A percentile compares a stretch with the other conserved stretches of the same genome.
Evolutionary conservation across 2,888 invertebrate species (phyloP).

Genomic region (Agrypnus murinus): DNA sequence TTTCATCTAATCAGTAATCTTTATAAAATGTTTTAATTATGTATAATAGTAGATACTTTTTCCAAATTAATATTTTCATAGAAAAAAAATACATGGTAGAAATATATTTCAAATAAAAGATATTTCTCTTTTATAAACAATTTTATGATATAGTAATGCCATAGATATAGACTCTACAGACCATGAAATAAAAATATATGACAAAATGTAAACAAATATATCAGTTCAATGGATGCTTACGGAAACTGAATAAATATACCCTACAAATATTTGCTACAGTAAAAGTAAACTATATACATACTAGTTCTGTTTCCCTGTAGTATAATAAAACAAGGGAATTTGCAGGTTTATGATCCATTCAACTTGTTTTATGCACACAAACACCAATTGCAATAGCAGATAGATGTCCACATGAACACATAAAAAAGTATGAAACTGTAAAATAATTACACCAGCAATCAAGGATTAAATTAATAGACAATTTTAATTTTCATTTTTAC

Average conservation of each 20-base stretch:
- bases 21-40: too few species aligned
- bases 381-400: slow-evolving; percentile 21
- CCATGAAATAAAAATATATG: too few species aligned
- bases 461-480: background rate
- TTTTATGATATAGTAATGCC: too few species aligned
- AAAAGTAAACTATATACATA: slow-evolving; percentile 11
- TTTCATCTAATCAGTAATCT: too few species aligned
- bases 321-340: slow-evolving; percentile 23
- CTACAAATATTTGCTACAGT: background rate
- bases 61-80: too few species aligned
- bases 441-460: slow-evolving; percentile 10
- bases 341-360: slow-evolving; percentile 31
- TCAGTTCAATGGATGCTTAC: background rate
- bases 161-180: too few species aligned
- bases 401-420: slow-evolving; percentile 17
- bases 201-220: too few species aligned
- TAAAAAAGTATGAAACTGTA: slow-evolving; percentile 18
- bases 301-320: slow-evolving; percentile 14
- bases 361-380: slow-evolving; percentile 29
- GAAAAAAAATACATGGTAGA: too few species aligned
- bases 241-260: slow-evolving; percentile 14
- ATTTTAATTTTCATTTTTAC: background rate
- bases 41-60: too few species aligned
- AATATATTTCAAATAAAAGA: too few species aligned
- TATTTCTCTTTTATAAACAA: too few species aligned